Evolutionary conservation across 1,140 invertebrate genomes (phyloP).

Genomic region (Drosophila aff.): DNA sequence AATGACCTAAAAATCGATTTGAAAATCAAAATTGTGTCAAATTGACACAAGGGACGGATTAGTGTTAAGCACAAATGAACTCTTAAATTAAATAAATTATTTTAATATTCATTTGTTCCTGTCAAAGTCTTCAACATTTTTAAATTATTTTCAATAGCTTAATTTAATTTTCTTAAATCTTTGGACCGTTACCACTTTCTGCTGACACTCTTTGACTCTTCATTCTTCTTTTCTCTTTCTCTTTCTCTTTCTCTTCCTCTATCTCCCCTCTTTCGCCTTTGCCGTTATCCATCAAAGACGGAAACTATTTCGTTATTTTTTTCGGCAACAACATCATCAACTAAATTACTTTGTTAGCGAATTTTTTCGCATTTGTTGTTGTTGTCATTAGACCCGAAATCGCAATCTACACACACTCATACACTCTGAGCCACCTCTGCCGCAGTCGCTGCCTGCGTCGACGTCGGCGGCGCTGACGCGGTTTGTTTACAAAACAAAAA

Average conservation of each 20-base stretch:
- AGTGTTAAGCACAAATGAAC: neutral
- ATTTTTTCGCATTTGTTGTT: slow-evolving; percentile 41
- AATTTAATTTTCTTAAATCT: slow-evolving; percentile 21
- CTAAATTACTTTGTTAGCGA: slow-evolving; percentile 66
- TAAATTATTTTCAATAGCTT: neutral
- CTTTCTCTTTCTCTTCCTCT: neutral
- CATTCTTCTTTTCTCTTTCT: neutral
- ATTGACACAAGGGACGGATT: too few species aligned
- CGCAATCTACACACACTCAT: slow-evolving; percentile 51
- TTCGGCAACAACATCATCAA: slow-evolving; percentile 30
- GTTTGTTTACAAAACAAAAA: slow-evolving; percentile 82
- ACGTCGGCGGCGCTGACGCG: slow-evolving; percentile 27
- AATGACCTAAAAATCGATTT: too few species aligned
- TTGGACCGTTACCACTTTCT: slow-evolving; percentile 23
- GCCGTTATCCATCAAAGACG: slow-evolving; percentile 15
- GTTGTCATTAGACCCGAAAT: slow-evolving; percentile 61
- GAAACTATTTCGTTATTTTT: slow-evolving; percentile 57
- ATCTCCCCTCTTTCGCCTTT: too few species aligned
- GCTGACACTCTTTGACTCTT: neutral
- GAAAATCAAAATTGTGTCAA: too few species aligned
- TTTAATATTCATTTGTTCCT: neutral
- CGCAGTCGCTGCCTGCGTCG: slow-evolving; percentile 22
- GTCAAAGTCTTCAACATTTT: neutral
- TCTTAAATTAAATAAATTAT: neutral
- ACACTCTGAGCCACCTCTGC: slow-evolving; percentile 53